These are phyloP conservation scores for Corynorhinus townsendii DNA, from an alignment of 2,113 vertebrate genomes.

Conservation along the genomic window DNA sequence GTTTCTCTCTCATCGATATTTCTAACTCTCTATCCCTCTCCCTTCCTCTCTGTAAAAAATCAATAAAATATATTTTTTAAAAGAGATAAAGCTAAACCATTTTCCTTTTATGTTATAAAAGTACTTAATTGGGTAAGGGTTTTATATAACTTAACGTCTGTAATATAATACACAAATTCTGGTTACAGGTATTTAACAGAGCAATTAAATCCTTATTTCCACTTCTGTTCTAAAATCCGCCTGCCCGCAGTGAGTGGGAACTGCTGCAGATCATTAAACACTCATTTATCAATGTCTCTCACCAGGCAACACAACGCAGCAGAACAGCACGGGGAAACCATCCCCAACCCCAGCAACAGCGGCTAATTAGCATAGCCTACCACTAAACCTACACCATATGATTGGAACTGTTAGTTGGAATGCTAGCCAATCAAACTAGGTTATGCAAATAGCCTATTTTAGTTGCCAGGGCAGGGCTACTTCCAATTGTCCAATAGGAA, in stretches of 20 bases:
- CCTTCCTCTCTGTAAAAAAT: too few relatives aligned
- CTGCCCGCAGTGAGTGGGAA: constrained; percentile 89
- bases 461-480: constrained; percentile 99
- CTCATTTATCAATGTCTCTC: constrained; percentile 95
- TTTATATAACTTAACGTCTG: constrained; percentile 35
- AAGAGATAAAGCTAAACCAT: background rate
- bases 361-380: constrained; percentile 99
- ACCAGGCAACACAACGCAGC: constrained; percentile 95
- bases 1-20: too few relatives aligned
- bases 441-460: constrained; percentile 96
- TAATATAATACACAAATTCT: constrained; percentile 36
- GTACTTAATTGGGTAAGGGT: constrained; percentile 37
- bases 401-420: constrained; percentile 90
- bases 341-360: constrained; percentile 98
- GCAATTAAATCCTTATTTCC: constrained; percentile 77
- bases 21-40: too few relatives aligned
- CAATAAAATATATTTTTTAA: too few relatives aligned
- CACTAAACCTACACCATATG: constrained; percentile 85
- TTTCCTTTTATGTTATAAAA: background rate
- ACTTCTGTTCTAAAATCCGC: constrained; percentile 75
- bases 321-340: constrained; percentile 89
- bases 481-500: constrained; percentile 96
- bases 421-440: constrained; percentile 88
- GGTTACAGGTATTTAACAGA: constrained; percentile 67
- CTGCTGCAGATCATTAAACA: constrained; percentile 92